Evolutionary conservation across 2,888 invertebrate species (phyloP).

Genomic region (Nematopogon swammerdamellus): DNA sequence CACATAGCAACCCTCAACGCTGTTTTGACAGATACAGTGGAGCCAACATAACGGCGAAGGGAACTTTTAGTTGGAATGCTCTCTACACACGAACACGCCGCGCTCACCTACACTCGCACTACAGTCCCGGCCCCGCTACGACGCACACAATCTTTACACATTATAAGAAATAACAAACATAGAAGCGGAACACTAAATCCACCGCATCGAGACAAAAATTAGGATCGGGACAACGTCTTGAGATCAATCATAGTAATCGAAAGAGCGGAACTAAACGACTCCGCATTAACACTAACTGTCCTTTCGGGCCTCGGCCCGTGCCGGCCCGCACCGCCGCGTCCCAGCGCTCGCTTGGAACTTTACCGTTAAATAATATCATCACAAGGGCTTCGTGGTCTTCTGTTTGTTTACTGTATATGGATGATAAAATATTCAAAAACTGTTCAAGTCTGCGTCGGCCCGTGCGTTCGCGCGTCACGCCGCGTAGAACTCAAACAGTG

Average conservation of each 20-base stretch:
- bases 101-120: not conserved
- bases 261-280: slow-evolving; percentile 19
- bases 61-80: too few species aligned
- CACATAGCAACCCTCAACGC: too few species aligned
- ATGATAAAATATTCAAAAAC: not conserved
- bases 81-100: too few species aligned
- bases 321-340: not conserved
- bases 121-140: not conserved
- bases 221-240: slow-evolving; percentile 53
- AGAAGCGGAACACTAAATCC: slow-evolving; percentile 34
- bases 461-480: slow-evolving; percentile 2
- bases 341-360: not conserved
- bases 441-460: slow-evolving; percentile 3
- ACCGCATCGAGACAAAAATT: slow-evolving; percentile 34
- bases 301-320: too few species aligned
- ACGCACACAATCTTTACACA: slow-evolving; percentile 19
- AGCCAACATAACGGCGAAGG: too few species aligned
- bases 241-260: slow-evolving; percentile 49
- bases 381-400: not conserved
- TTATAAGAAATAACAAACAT: slow-evolving; percentile 35
- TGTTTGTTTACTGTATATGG: not conserved
- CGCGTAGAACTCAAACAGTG: slow-evolving; percentile 13
- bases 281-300: not conserved
- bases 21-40: too few species aligned
- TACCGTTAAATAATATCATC: not conserved